phyloP scores from a whole-genome alignment of 1,140 invertebrate genomes.

The Drosophila repletoides region DNA sequence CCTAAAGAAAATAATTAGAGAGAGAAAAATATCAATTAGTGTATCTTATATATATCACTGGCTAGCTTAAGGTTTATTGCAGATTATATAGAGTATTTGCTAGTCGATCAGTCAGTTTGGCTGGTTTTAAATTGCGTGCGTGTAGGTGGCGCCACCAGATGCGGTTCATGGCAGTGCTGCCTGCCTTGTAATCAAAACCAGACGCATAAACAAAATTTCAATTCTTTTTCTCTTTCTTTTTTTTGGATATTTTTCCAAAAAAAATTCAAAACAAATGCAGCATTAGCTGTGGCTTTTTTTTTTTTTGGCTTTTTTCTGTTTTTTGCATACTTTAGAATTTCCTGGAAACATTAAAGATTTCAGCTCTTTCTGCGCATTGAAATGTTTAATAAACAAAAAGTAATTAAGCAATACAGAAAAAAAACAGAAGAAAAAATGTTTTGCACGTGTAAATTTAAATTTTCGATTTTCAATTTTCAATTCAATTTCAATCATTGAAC shows the following conservation, averaged over 20 bases:
- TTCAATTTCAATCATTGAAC: slow-evolving; percentile 30
- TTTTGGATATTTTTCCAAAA: slow-evolving; percentile 22
- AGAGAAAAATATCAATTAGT: too few species aligned
- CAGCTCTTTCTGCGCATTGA: slow-evolving; percentile 18
- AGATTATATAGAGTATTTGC: too few species aligned
- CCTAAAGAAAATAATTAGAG: too few species aligned
- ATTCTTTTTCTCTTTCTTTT: too few species aligned
- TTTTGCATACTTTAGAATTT: slow-evolving; percentile 57
- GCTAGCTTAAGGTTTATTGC: too few species aligned
- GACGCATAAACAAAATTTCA: slow-evolving; percentile 30
- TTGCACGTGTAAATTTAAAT: slow-evolving; percentile 22
- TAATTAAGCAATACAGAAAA: slow-evolving; percentile 18
- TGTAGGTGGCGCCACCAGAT: slow-evolving; percentile 52
- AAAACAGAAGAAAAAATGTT: neutral
- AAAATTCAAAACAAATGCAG: slow-evolving; percentile 1
- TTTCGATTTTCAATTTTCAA: slow-evolving; percentile 20
- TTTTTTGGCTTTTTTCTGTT: too few species aligned
- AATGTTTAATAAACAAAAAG: slow-evolving; percentile 51
- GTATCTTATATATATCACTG: too few species aligned
- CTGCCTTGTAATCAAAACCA: slow-evolving; percentile 31
- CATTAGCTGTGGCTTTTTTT: too few species aligned
- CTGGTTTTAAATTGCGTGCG: neutral
- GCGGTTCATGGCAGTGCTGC: slow-evolving; percentile 36
- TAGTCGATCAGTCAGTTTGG: too few species aligned
- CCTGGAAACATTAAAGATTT: slow-evolving; percentile 62